Conservation (phyloP, 2,113 vertebrate genomes). For the Hystrix brachyura region DNA sequence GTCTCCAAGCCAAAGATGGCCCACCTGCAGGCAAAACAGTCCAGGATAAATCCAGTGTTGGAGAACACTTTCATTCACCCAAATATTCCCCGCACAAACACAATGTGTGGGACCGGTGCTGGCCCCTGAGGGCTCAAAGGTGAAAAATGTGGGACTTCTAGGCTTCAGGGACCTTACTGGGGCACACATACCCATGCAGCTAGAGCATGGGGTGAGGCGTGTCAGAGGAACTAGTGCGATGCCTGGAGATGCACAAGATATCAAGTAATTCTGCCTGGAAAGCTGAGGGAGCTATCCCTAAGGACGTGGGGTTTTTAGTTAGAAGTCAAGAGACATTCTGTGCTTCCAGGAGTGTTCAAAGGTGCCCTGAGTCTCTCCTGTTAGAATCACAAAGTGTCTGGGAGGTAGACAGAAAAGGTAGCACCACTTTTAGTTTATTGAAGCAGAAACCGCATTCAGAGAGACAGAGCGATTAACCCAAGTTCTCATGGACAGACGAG, state of each 20-base stretch:
- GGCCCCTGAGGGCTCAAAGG: background rate
- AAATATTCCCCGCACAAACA: background rate
- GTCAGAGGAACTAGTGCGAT: background rate
- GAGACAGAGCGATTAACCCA: background rate
- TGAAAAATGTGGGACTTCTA: background rate
- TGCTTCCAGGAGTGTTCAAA: background rate
- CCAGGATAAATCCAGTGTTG: background rate
- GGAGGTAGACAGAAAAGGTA: background rate
- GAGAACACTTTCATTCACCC: background rate
- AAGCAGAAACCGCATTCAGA: background rate
- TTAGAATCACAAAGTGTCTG: constrained; percentile 24
- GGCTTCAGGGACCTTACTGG: background rate
- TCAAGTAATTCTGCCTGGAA: background rate
- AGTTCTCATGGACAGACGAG: background rate
- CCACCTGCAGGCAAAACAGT: background rate
- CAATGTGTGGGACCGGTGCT: background rate
- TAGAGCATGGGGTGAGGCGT: background rate
- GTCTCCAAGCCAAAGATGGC: background rate
- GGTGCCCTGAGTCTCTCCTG: constrained; percentile 36
- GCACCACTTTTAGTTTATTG: background rate
- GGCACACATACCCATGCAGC: background rate
- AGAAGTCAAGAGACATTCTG: background rate
- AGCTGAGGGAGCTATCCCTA: background rate
- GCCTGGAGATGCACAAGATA: background rate
- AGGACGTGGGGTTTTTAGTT: background rate